Evolutionary conservation across 2,113 vertebrate genomes (phyloP).

Genomic region (Polypterus senegalus): DNA sequence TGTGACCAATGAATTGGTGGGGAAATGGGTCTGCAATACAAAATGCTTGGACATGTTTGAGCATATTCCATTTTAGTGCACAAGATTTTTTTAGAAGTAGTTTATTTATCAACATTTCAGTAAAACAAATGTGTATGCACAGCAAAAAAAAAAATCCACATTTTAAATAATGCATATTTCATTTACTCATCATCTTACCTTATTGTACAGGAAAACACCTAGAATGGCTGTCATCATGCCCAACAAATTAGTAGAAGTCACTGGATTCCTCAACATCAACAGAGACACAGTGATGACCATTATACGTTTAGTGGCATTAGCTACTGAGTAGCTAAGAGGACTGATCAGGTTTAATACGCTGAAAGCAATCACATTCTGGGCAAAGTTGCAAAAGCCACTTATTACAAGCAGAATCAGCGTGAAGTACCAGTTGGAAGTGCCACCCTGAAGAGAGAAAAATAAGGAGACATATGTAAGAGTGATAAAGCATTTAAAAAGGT

Average conservation of each 20-base stretch:
- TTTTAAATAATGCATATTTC: too few species aligned
- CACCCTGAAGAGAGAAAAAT: slow-evolving; percentile 40
- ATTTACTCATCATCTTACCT: slow-evolving; percentile 43
- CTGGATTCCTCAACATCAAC: slow-evolving; percentile 85
- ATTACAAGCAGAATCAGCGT: slow-evolving; percentile 78
- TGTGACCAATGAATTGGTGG: too few species aligned
- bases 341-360: slow-evolving; percentile 90
- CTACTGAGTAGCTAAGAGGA: slow-evolving; percentile 88
- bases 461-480: too few species aligned
- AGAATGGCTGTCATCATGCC: slow-evolving; percentile 95
- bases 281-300: slow-evolving; percentile 94
- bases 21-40: too few species aligned
- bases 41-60: too few species aligned
- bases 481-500: too few species aligned
- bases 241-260: slow-evolving; percentile 73
- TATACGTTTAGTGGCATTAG: slow-evolving; percentile 93
- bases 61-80: too few species aligned
- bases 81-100: too few species aligned
- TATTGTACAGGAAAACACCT: slow-evolving; percentile 92
- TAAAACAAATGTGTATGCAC: too few species aligned
- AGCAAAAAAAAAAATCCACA: too few species aligned
- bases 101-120: too few species aligned
- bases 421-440: slow-evolving; percentile 61
- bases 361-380: slow-evolving; percentile 95
- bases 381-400: slow-evolving; percentile 95